These are phyloP conservation scores for Leptopilina boulardi DNA, from an alignment of 1,140 invertebrate genomes.

Conservation along the genomic window DNA sequence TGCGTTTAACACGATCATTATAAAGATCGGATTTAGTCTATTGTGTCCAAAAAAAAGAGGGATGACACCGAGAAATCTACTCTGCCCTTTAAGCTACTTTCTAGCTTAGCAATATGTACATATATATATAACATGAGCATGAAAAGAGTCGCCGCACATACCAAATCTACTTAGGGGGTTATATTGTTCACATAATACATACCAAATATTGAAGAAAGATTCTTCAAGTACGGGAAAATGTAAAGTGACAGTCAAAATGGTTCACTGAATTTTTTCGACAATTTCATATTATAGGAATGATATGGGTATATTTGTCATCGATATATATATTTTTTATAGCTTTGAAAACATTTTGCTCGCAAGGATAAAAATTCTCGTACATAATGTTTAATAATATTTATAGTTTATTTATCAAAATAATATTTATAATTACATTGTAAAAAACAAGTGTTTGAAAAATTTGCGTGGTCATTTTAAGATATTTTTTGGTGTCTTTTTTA, in stretches of 20 bases:
- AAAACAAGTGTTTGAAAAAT: no score
- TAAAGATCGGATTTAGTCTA: constrained; percentile 67
- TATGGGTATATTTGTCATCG: no score
- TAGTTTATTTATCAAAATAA: no score
- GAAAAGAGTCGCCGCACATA: constrained; percentile 26
- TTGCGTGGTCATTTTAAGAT: no score
- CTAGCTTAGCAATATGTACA: constrained; percentile 54
- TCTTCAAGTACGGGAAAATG: constrained; percentile 12
- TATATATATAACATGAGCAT: constrained; percentile 61
- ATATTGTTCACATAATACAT: not conserved
- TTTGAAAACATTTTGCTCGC: no score
- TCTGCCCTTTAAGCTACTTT: constrained; percentile 59
- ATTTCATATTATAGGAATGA: not conserved
- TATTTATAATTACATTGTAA: no score
- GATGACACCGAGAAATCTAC: constrained; percentile 59
- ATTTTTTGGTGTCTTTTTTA: no score
- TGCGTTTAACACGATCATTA: constrained; percentile 69
- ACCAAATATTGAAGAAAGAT: constrained; percentile 8
- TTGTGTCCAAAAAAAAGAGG: constrained; percentile 58
- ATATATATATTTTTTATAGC: no score
- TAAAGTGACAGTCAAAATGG: constrained; percentile 6
- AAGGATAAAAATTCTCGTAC: no score
- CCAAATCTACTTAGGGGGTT: constrained; percentile 16
- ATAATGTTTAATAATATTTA: no score
- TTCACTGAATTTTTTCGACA: not conserved